Evolutionary conservation across 1,140 invertebrate genomes (phyloP).

Genomic region (Meloidogyne hapla): DNA sequence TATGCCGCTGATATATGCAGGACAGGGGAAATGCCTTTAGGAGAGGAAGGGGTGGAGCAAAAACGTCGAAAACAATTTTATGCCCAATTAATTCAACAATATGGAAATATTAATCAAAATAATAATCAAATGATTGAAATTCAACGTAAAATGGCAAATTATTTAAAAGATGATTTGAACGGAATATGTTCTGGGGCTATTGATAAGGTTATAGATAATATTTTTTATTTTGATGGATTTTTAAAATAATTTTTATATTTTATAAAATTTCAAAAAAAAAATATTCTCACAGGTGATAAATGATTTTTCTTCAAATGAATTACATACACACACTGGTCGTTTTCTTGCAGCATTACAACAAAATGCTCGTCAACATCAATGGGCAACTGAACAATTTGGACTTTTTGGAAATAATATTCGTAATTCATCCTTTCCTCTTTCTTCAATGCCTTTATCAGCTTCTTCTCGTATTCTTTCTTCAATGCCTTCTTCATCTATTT

Average conservation of each 20-base stretch:
- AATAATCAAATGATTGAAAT: background rate
- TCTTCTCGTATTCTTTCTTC: background rate
- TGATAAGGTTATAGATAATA: conserved; percentile 5
- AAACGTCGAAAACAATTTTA: background rate
- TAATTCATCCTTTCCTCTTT: background rate
- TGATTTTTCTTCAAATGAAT: conserved; percentile 31
- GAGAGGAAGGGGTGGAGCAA: background rate
- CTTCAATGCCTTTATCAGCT: background rate
- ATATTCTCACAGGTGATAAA: background rate
- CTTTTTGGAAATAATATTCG: background rate
- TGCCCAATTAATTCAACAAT: background rate
- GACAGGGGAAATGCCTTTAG: conserved; percentile 13
- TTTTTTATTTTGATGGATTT: conserved; percentile 1
- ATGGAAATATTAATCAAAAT: background rate
- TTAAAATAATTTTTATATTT: background rate
- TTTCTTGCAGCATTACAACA: conserved; percentile 16
- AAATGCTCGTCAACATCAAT: conserved; percentile 35
- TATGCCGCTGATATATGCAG: conserved; percentile 9
- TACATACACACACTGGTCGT: conserved; percentile 17
- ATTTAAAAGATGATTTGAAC: conserved; percentile 25
- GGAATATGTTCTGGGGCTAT: conserved; percentile 23
- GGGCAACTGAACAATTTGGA: background rate
- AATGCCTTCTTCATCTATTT: conserved; percentile 19
- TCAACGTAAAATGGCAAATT: conserved; percentile 16
- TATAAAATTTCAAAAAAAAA: background rate